Evolutionary conservation across 1,140 invertebrate species (phyloP).

Genomic region (Delia radicum): DNA sequence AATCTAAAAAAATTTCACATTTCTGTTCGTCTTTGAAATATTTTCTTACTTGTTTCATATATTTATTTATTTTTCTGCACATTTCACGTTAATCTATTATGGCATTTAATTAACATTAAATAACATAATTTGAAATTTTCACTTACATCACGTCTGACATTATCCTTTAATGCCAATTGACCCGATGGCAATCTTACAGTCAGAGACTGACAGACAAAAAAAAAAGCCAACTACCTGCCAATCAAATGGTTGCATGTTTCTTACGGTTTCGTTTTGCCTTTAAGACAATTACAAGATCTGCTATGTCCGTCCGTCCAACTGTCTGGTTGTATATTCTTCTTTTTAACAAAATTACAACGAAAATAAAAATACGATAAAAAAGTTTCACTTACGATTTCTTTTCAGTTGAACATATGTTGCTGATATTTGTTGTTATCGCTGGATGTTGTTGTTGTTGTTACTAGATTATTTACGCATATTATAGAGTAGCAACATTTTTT

Average conservation of each 20-base stretch:
- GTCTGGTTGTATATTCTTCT: not conserved
- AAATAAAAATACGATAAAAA: not conserved
- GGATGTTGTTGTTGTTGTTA: not conserved
- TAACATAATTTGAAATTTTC: not conserved
- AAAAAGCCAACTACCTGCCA: not conserved
- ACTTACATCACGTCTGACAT: not conserved
- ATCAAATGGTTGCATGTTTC: not conserved
- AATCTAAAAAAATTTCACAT: too few relatives aligned
- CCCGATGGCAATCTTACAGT: not conserved
- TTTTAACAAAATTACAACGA: not conserved
- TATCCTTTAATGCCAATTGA: not conserved
- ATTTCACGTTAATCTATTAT: not conserved
- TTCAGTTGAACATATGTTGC: too few relatives aligned
- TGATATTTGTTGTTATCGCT: too few relatives aligned
- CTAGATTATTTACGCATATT: not conserved
- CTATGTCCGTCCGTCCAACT: not conserved
- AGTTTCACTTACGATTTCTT: not conserved
- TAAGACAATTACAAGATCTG: not conserved
- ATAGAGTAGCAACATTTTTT: not conserved
- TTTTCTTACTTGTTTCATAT: too few relatives aligned
- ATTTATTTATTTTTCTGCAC: too few relatives aligned
- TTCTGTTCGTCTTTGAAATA: too few relatives aligned
- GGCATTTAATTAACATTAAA: not conserved
- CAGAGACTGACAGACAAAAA: not conserved
- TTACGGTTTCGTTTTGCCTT: not conserved